Conservation (phyloP, 1,140 invertebrate genomes). For the Drosophila kepulauana region DNA sequence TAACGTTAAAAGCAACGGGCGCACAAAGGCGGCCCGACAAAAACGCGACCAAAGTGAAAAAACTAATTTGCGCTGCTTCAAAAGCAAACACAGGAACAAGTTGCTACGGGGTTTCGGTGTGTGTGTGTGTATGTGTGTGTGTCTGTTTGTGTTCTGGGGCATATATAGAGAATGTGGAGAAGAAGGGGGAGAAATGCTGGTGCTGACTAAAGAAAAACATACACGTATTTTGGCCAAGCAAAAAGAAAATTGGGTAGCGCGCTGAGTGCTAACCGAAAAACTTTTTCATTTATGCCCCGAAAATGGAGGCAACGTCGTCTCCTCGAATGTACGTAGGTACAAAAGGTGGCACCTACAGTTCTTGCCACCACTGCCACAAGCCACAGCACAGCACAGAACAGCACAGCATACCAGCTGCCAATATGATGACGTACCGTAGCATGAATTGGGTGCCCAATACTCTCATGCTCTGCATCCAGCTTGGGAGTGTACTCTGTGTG, state of each 20-base stretch:
- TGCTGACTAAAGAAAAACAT: constrained; percentile 78
- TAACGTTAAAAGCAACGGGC: constrained; percentile 79
- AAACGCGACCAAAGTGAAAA: constrained; percentile 83
- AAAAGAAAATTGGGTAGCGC: constrained; percentile 77
- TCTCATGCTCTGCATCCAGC: constrained; percentile 19
- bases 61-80: constrained; percentile 84
- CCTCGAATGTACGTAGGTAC: neutral
- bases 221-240: constrained; percentile 78
- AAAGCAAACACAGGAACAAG: constrained; percentile 71
- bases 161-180: no score
- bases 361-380: constrained; percentile 7
- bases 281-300: constrained; percentile 74
- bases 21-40: constrained; percentile 55
- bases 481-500: neutral
- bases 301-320: constrained; percentile 38
- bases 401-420: constrained; percentile 21
- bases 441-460: constrained; percentile 13
- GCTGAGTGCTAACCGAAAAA: constrained; percentile 81
- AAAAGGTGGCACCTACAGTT: constrained; percentile 53
- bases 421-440: constrained; percentile 40
- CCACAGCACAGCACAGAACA: no score
- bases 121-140: neutral
- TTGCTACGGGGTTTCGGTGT: neutral
- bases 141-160: neutral
- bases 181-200: constrained; percentile 9